Conservation (phyloP, 2,888 invertebrate species). For the Horisme vitalbata region DNA sequence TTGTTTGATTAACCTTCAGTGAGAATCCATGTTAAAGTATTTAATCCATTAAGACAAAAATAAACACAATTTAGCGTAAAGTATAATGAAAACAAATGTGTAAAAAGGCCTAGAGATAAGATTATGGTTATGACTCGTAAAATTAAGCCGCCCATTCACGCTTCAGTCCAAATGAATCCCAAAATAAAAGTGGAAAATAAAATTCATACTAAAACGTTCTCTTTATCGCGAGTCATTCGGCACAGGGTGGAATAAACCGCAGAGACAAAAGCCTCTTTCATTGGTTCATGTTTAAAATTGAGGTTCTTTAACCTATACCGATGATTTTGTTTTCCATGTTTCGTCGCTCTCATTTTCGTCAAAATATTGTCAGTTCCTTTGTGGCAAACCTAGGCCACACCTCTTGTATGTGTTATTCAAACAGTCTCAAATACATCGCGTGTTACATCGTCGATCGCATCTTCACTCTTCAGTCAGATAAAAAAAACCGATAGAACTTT, state of each 20-base stretch:
- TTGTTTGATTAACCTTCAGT: too few relatives aligned
- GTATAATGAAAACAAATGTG: conserved; percentile 9
- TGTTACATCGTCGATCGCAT: too few relatives aligned
- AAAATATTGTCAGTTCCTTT: too few relatives aligned
- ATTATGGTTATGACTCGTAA: conserved; percentile 30
- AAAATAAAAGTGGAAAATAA: conserved; percentile 45
- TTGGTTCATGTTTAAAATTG: conserved; percentile 53
- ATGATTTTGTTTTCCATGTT: neutral
- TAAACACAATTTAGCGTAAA: conserved; percentile 4
- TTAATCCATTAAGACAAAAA: neutral
- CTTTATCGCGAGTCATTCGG: conserved; percentile 47
- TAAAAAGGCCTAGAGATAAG: conserved; percentile 16
- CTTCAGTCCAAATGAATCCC: conserved; percentile 31
- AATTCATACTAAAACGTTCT: conserved; percentile 40
- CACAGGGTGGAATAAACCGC: conserved; percentile 45
- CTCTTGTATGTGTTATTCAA: too few relatives aligned
- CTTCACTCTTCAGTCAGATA: too few relatives aligned
- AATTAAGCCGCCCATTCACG: conserved; percentile 27
- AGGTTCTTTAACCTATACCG: neutral
- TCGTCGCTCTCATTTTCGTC: too few relatives aligned
- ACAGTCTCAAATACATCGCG: too few relatives aligned
- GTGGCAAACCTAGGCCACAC: too few relatives aligned
- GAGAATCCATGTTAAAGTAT: too few relatives aligned
- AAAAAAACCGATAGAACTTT: too few relatives aligned
- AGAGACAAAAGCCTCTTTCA: conserved; percentile 60